Evolutionary conservation across 2,888 invertebrate species (phyloP), one percentile per base, ranked within the genome.

Genomic region (Encarsia formosa): DNA sequence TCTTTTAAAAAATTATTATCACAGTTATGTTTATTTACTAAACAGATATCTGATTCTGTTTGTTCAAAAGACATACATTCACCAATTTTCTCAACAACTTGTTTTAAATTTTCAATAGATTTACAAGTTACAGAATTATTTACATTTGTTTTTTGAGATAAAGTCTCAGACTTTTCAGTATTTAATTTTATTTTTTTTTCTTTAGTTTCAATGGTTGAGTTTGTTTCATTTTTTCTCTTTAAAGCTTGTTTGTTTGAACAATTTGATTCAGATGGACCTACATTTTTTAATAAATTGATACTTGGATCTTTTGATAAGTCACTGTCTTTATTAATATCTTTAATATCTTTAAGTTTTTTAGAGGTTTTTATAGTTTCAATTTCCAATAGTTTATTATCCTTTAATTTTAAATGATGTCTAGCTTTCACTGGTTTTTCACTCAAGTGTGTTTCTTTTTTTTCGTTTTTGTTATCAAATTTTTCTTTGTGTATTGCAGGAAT

Each of bases 401-500:
- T 63, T 11, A 24, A n/a, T 52, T 65, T 64, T 2, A n/a, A 31
- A 45, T 3, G 4, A 24, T 13, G 40, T 45, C 35, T 56, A 4
- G n/a, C 9, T 46, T 35, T 56, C 31, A 13, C 35, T 38, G 54
- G 48, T 52, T 53, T 42, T 34, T 67, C 66, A 35, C 5, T 22
- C 29, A 22, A 24, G 38, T 49, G 40, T 0, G 22, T 13, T 2
- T 61, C 64, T 48, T 63, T 67, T 3, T 38, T 57, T 35, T 67
- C 65, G 18, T 26, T 34, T 42, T 63, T 65, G 32, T 61, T 62
- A 3, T 61, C 49, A 15, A 9, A 11, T 45, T 70, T 70, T n/a
- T 70, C 71, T 43, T 70, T 69, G 40, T 69, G 69, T 49, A 73
- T 64, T 24, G 72, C 73, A 5, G 73, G 71, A 38, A 74, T 74